phyloP scores from a whole-genome alignment of 2,797 vertebrate species.

The Mallotus villosus region DNA sequence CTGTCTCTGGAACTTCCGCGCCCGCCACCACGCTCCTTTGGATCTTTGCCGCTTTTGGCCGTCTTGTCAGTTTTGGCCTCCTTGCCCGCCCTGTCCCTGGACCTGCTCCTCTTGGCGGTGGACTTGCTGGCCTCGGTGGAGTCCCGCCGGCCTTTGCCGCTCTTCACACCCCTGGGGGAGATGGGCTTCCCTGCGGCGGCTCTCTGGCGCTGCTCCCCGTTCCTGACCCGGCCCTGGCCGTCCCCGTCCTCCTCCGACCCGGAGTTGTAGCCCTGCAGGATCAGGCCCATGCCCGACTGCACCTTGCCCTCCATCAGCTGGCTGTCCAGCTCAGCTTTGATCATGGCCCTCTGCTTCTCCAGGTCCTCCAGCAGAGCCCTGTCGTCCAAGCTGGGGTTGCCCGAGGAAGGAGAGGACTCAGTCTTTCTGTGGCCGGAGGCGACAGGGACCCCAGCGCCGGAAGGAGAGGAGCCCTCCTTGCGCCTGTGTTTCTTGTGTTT shows the following conservation, averaged over 20 bases:
- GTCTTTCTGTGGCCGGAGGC: conserved; percentile 58
- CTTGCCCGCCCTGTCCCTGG: conserved; percentile 83
- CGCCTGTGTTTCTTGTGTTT: conserved; percentile 98
- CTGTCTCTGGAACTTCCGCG: conserved; percentile 90
- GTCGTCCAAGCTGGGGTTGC: conserved; percentile 87
- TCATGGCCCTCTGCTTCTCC: conserved; percentile 96
- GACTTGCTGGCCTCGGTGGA: conserved; percentile 83
- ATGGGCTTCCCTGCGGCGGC: conserved; percentile 64
- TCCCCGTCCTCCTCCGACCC: conserved; percentile 96
- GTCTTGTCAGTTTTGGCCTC: conserved; percentile 87
- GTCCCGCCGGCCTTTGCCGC: conserved; percentile 84
- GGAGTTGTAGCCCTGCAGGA: conserved; percentile 96
- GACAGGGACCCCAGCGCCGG: conserved; percentile 37
- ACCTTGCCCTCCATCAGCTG: conserved; percentile 91
- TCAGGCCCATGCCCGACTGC: conserved; percentile 97
- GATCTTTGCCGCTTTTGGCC: conserved; percentile 77
- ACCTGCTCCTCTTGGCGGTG: conserved; percentile 85
- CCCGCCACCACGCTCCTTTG: conserved; percentile 71
- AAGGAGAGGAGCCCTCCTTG: conserved; percentile 83
- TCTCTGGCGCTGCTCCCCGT: conserved; percentile 86
- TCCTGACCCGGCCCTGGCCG: conserved; percentile 85
- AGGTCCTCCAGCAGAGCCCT: conserved; percentile 94
- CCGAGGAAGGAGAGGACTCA: conserved; percentile 69
- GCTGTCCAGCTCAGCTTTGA: conserved; percentile 98
- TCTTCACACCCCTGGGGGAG: conserved; percentile 69